Conservation (phyloP, 2,888 invertebrate genomes). For the Drosophila setosimentum region DNA sequence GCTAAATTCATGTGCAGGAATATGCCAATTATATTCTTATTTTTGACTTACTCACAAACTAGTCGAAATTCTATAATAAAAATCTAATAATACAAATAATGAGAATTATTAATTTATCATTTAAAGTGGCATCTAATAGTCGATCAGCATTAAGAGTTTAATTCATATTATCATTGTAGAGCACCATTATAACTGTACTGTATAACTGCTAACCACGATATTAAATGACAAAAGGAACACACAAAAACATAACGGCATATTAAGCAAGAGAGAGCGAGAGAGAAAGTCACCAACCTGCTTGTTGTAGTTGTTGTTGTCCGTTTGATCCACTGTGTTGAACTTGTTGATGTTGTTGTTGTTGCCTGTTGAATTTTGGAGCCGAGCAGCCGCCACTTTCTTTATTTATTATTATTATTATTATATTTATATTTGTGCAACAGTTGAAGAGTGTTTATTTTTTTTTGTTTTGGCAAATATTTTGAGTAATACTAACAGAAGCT, state of each 20-base stretch:
- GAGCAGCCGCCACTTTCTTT: conserved; percentile 27
- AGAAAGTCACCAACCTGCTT: conserved; percentile 48
- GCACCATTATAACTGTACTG: conserved; percentile 10
- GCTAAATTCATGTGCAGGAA: not conserved
- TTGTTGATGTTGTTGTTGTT: conserved; percentile 2
- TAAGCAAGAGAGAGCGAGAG: conserved; percentile 2
- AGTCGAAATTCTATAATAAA: not conserved
- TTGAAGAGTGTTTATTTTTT: conserved; percentile 7
- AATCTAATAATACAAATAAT: not conserved
- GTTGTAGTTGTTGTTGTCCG: conserved; percentile 11
- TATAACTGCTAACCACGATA: conserved; percentile 33
- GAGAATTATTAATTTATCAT: not conserved
- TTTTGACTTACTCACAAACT: not conserved
- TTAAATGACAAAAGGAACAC: conserved; percentile 33
- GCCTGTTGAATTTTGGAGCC: not conserved
- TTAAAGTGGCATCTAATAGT: not conserved
- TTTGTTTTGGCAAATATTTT: conserved; percentile 1
- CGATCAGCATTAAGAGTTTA: not conserved
- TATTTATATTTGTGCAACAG: conserved; percentile 13
- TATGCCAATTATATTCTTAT: not conserved
- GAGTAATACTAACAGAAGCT: not conserved
- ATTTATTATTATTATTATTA: conserved; percentile 10
- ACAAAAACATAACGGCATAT: not conserved
- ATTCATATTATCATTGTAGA: not conserved
- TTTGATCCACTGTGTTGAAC: conserved; percentile 26